These are phyloP conservation scores for Dasysyrphus albostriatus DNA, from an alignment of 2,888 invertebrate genomes.

Conservation along the genomic window DNA sequence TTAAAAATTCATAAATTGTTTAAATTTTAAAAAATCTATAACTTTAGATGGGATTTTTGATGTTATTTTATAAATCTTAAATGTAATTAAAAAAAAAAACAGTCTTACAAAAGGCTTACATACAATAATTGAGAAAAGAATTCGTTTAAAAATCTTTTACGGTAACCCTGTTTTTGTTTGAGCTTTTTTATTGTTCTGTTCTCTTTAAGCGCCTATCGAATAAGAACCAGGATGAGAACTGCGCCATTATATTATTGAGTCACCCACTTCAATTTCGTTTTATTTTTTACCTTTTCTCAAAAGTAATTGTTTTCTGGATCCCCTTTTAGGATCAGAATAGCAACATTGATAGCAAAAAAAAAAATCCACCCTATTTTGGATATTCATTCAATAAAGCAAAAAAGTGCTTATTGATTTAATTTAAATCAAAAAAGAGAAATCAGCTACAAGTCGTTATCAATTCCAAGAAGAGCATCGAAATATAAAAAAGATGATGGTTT, in stretches of 20 bases:
- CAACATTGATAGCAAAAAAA: too few relatives aligned
- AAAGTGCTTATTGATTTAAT: background rate
- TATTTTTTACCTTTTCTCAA: conserved; percentile 13
- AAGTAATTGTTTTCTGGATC: conserved; percentile 63
- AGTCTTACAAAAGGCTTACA: too few relatives aligned
- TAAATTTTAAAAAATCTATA: too few relatives aligned
- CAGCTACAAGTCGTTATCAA: background rate
- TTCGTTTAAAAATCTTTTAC: background rate
- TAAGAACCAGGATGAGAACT: conserved; percentile 11
- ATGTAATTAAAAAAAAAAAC: too few relatives aligned
- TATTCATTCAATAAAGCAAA: background rate
- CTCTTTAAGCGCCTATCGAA: background rate
- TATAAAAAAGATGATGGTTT: too few relatives aligned
- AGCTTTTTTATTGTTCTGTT: conserved; percentile 5
- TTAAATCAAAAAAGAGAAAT: background rate
- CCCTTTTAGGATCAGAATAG: background rate
- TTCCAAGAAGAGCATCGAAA: too few relatives aligned
- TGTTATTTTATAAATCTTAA: too few relatives aligned
- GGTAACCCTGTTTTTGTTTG: background rate
- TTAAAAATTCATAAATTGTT: too few relatives aligned
- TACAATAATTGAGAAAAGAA: too few relatives aligned
- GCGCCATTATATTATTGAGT: conserved; percentile 42
- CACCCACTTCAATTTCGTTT: background rate
- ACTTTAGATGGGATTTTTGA: too few relatives aligned
- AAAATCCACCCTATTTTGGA: background rate